These are phyloP conservation scores for Endotricha flammealis DNA, from an alignment of 2,888 invertebrate genomes.

Conservation along the genomic window DNA sequence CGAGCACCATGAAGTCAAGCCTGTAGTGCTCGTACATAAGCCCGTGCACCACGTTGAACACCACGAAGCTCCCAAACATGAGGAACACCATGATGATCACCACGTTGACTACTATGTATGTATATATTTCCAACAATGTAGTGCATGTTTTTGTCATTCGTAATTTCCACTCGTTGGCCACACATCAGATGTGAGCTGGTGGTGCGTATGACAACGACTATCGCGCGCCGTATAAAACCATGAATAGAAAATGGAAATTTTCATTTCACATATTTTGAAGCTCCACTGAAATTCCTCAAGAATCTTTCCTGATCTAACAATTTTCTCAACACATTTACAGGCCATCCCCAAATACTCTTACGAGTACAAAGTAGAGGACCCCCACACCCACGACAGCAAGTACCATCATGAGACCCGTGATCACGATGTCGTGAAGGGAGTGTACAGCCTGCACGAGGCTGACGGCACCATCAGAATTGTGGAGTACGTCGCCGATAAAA, in stretches of 20 bases:
- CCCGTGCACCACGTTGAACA: conserved; percentile 9
- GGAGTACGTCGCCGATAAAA: conserved; percentile 23
- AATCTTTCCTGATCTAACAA: too few species aligned
- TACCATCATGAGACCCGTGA: conserved; percentile 47
- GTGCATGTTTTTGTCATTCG: too few species aligned
- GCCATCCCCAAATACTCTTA: conserved; percentile 35
- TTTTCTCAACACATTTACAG: conserved; percentile 26
- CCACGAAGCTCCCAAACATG: conserved; percentile 7
- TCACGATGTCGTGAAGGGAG: conserved; percentile 50
- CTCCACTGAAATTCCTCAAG: too few species aligned
- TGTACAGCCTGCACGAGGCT: conserved; percentile 27
- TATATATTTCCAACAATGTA: too few species aligned
- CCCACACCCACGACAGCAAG: conserved; percentile 55
- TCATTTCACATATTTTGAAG: too few species aligned
- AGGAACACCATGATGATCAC: conserved; percentile 21
- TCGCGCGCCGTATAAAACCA: too few species aligned
- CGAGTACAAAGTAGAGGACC: conserved; percentile 56
- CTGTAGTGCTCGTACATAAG: conserved; percentile 6
- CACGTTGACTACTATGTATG: conserved; percentile 24
- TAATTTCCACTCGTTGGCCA: too few species aligned
- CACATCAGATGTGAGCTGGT: too few species aligned
- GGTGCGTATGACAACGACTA: too few species aligned
- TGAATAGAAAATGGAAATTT: too few species aligned
- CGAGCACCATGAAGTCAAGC: conserved; percentile 14
- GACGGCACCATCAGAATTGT: conserved; percentile 23